phyloP scores from a whole-genome alignment of 1,140 invertebrate species.

The Trissolcus basalis region DNA sequence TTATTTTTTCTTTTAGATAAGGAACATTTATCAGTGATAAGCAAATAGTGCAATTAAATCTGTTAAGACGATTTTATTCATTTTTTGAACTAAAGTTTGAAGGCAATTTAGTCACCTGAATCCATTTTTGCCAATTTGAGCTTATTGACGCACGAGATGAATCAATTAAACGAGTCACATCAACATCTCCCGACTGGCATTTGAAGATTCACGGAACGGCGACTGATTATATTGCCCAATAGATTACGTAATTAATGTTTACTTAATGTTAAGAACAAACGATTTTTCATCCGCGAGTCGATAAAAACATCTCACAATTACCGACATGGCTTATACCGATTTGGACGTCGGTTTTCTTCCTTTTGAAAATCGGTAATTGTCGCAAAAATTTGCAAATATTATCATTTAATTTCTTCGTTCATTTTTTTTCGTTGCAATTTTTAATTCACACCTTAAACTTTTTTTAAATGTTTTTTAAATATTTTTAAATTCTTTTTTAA shows the following conservation, averaged over 20 bases:
- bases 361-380: too few relatives aligned
- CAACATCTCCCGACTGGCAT: slow-evolving; percentile 24
- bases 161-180: slow-evolving; percentile 17
- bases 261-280: slow-evolving; percentile 1
- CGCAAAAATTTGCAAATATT: neutral
- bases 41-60: too few relatives aligned
- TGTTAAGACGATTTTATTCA: neutral
- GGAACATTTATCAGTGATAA: too few relatives aligned
- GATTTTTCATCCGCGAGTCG: slow-evolving; percentile 7
- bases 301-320: slow-evolving; percentile 10
- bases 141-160: neutral
- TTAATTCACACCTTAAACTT: too few relatives aligned
- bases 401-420: too few relatives aligned
- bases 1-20: too few relatives aligned
- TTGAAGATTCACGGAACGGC: slow-evolving; percentile 9
- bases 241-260: slow-evolving; percentile 33
- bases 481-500: too few relatives aligned
- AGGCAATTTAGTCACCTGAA: slow-evolving; percentile 20
- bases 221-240: slow-evolving; percentile 24
- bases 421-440: too few relatives aligned
- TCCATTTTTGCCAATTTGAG: slow-evolving; percentile 7
- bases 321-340: slow-evolving; percentile 14
- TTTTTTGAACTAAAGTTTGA: neutral
- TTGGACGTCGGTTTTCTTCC: too few relatives aligned
- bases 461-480: too few relatives aligned